Evolutionary conservation across 2,113 vertebrate species (phyloP).

Genomic region (Baryphthengus martii): DNA sequence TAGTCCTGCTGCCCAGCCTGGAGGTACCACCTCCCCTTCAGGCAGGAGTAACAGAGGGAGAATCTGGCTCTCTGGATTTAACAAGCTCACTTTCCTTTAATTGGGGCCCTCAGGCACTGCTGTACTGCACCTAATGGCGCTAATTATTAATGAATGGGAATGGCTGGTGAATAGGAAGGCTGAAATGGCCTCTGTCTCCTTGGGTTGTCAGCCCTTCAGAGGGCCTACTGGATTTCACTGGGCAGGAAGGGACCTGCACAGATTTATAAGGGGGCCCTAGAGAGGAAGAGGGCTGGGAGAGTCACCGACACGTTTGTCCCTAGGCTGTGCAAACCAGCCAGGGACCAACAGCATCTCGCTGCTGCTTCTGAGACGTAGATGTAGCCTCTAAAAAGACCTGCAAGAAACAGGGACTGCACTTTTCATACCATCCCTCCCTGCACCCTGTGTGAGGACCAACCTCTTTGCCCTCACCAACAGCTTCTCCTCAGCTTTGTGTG

Average conservation of each 20-base stretch:
- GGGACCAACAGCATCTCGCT: not conserved
- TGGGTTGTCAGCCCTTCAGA: not conserved
- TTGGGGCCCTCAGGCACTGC: not conserved
- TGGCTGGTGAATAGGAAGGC: not conserved
- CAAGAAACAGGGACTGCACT: not conserved
- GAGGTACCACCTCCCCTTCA: not conserved
- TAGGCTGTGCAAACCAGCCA: not conserved
- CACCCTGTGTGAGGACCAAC: not conserved
- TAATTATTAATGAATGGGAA: constrained; percentile 36
- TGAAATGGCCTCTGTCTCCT: not conserved
- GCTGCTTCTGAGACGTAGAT: not conserved
- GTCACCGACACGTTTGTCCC: accelerated
- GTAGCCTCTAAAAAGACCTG: not conserved
- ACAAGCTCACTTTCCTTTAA: constrained; percentile 23
- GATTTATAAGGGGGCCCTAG: not conserved
- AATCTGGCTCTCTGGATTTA: not conserved
- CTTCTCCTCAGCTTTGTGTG: not conserved
- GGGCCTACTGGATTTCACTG: not conserved
- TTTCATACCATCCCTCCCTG: not conserved
- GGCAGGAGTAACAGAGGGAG: not conserved
- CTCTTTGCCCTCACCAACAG: not conserved
- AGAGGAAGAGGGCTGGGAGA: not conserved
- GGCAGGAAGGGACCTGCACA: not conserved
- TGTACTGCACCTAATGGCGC: constrained; percentile 3
- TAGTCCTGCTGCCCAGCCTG: not conserved